Evolutionary conservation across 2,797 vertebrate genomes (phyloP).

Genomic region (Chanos chanos): DNA sequence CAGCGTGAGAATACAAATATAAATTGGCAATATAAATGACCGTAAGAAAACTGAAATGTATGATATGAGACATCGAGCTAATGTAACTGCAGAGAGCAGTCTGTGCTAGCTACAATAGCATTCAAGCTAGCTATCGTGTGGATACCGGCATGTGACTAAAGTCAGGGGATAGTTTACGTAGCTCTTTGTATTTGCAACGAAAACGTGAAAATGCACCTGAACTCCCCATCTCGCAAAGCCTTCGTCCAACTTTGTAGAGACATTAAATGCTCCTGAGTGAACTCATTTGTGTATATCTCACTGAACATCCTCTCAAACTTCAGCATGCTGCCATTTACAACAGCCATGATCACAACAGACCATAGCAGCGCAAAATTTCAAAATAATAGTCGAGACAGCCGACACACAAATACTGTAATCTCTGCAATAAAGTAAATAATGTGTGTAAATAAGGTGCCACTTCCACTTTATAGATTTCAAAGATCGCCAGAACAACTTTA

Average conservation of each 20-base stretch:
- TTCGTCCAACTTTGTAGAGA: constrained; percentile 59
- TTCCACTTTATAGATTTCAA: too few relatives aligned
- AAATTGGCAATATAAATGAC: too few relatives aligned
- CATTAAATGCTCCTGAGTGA: constrained; percentile 49
- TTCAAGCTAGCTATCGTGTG: too few relatives aligned
- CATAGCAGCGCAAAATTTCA: constrained; percentile 17
- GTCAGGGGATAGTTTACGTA: neutral
- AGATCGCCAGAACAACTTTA: too few relatives aligned
- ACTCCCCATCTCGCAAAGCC: constrained; percentile 59
- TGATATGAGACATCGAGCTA: too few relatives aligned
- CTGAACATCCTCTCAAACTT: constrained; percentile 47
- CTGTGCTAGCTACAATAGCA: too few relatives aligned
- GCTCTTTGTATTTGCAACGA: neutral
- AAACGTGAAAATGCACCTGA: constrained; percentile 51
- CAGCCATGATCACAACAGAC: constrained; percentile 55
- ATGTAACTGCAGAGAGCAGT: too few relatives aligned
- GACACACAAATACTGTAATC: neutral
- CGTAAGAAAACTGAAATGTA: too few relatives aligned
- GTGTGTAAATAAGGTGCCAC: too few relatives aligned
- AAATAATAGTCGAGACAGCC: constrained; percentile 50
- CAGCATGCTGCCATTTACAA: constrained; percentile 25
- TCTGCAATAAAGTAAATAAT: neutral
- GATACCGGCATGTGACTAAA: too few relatives aligned
- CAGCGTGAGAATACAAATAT: too few relatives aligned
- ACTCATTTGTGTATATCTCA: constrained; percentile 53